phyloP scores from a whole-genome alignment of 2,888 invertebrate species.

The Lomographa bimaculata region DNA sequence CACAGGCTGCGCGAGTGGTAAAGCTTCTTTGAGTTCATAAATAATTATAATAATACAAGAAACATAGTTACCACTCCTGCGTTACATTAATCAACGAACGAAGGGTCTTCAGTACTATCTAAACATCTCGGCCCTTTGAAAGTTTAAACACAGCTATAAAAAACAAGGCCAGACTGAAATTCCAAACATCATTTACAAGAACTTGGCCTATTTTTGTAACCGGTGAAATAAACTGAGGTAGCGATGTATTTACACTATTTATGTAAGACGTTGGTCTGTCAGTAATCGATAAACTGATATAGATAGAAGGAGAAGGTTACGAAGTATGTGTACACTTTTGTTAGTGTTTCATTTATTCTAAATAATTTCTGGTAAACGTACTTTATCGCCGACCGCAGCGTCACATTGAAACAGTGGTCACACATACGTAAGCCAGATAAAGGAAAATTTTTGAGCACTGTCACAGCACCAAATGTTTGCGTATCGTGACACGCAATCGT shows the following conservation, averaged over 20 bases:
- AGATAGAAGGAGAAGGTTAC: conserved; percentile 6
- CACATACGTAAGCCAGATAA: too few relatives aligned
- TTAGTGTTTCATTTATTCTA: too few relatives aligned
- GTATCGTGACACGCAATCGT: too few relatives aligned
- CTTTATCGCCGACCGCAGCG: too few relatives aligned
- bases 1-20: too few relatives aligned
- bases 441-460: too few relatives aligned
- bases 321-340: too few relatives aligned
- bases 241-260: conserved; percentile 21
- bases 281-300: conserved; percentile 1
- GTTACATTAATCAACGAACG: conserved; percentile 6
- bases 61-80: conserved; percentile 8
- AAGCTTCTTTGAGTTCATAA: too few relatives aligned
- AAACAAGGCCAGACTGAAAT: conserved; percentile 26
- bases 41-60: too few relatives aligned
- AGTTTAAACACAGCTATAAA: conserved; percentile 15
- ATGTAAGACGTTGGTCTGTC: conserved; percentile 20
- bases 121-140: conserved; percentile 23
- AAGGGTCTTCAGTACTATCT: conserved; percentile 2
- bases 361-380: too few relatives aligned
- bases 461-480: too few relatives aligned
- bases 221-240: conserved; percentile 33
- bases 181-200: conserved; percentile 26
- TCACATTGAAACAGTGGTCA: too few relatives aligned
- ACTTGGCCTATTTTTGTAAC: conserved; percentile 35